These are phyloP conservation scores for Lasioglossum marginatum DNA, from an alignment of 2,888 invertebrate genomes.

Conservation along the genomic window DNA sequence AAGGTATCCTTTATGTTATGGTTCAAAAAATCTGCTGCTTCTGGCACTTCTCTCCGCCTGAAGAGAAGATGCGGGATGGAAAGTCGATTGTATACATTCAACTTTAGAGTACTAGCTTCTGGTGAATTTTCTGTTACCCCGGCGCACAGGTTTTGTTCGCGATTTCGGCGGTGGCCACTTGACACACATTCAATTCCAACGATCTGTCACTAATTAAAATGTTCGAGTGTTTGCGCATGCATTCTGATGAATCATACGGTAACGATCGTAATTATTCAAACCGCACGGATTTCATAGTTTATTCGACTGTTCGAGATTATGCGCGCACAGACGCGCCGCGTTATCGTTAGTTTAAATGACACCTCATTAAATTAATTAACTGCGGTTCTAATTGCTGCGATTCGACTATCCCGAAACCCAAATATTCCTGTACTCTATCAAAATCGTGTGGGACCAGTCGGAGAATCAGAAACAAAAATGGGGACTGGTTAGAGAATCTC, in stretches of 20 bases:
- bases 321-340: not conserved
- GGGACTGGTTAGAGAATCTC: too few species aligned
- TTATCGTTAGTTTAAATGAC: not conserved
- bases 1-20: slow-evolving; percentile 10
- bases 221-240: not conserved
- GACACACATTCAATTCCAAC: not conserved
- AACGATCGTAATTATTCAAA: not conserved
- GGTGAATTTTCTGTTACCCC: not conserved
- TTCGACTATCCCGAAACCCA: not conserved
- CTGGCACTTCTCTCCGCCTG: not conserved
- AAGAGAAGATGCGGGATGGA: slow-evolving; percentile 5
- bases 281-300: not conserved
- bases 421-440: not conserved
- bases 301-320: not conserved
- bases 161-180: not conserved
- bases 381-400: not conserved
- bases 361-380: not conserved
- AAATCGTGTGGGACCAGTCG: not conserved
- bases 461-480: not conserved
- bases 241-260: not conserved
- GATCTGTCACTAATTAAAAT: slow-evolving; percentile 17
- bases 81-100: slow-evolving; percentile 23
- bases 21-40: slow-evolving; percentile 13
- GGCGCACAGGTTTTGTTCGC: not conserved
- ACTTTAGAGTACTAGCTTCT: slow-evolving; percentile 2